Evolutionary conservation across 2,888 invertebrate genomes (phyloP), one percentile per base, ranked within the genome.

Genomic region (Morpho helenor): DNA sequence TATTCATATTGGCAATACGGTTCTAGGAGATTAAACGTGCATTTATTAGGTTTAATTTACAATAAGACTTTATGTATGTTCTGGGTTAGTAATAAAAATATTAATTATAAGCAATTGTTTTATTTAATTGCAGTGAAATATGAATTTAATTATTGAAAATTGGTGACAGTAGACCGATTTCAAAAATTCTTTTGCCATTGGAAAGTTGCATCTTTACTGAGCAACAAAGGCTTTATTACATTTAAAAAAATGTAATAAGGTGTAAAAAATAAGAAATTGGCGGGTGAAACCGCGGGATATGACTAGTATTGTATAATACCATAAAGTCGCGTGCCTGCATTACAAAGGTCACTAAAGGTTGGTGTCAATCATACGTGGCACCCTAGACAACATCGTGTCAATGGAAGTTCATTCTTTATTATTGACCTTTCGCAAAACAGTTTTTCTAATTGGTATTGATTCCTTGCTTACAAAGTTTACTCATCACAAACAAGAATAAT

Each of bases 321-420:
- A 44, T n/a, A 61, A 52, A 43, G 57, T 64, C 63, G 66, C 66
- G 66, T 64, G 66, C 55, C 40, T 22, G 55, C 22, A 48, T 48
- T 44, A 70, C 70, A 73, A 76, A 77, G 75, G 75, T 72, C 70
- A 64, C 45, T 56, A 65, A 81, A 83, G 83, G 83, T 82, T 74
- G 72, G 65, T 74, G 82, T 79, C 82, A 59, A 76, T 82, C 82
- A 80, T 65, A 60, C 44, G 45, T 31, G 44, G 52, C 52, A 39
- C n/a, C 10, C 52, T 7, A 7, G 10, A 45, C 45, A 45, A 31
- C 8, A 61, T 60, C 58, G n/a, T 54, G 61, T 66, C 63, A 62
- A 57, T 60, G 46, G 45, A 52, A 53, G 56, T 63, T 60, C 44
- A 55, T 59, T 40, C 22, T 42, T 44, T 52, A 31, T 3, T 31